These are phyloP conservation scores for Ascidia mentula DNA, from an alignment of 23 tunicate genomes.

Conservation along the genomic window DNA sequence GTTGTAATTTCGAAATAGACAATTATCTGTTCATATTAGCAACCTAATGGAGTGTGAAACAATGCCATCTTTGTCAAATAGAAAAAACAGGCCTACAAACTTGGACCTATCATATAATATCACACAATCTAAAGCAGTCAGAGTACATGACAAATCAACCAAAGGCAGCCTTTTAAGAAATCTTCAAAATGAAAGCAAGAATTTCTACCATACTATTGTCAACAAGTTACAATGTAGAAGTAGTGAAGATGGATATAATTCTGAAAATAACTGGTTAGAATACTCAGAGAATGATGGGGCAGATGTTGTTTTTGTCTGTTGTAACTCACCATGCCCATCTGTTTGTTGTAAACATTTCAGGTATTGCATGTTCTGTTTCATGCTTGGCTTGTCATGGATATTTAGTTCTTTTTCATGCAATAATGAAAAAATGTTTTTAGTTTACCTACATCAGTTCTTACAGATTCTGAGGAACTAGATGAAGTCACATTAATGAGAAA, in stretches of 20 bases:
- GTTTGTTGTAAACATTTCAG: no score
- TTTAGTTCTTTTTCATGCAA: no score
- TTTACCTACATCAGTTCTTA: background rate
- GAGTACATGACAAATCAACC: background rate
- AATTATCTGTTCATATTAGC: no score
- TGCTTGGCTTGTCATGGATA: no score
- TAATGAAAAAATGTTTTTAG: no score
- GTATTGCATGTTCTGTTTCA: no score
- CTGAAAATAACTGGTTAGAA: conserved; percentile 17
- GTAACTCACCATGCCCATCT: no score
- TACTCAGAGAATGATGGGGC: background rate
- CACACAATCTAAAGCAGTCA: background rate
- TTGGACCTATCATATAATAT: background rate
- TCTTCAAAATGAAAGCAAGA: conserved; percentile 23
- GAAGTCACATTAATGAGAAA: conserved; percentile 53
- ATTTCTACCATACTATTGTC: conserved; percentile 6
- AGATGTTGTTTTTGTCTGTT: no score
- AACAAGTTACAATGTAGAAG: conserved; percentile 4
- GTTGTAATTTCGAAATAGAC: no score
- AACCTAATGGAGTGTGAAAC: no score
- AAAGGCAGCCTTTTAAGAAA: background rate
- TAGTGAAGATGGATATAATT: background rate
- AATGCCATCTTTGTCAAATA: background rate
- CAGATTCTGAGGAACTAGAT: conserved; percentile 45
- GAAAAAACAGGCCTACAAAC: conserved; percentile 1